phyloP scores from a whole-genome alignment of 2,888 invertebrate genomes.

The Dolomedes plantarius region DNA sequence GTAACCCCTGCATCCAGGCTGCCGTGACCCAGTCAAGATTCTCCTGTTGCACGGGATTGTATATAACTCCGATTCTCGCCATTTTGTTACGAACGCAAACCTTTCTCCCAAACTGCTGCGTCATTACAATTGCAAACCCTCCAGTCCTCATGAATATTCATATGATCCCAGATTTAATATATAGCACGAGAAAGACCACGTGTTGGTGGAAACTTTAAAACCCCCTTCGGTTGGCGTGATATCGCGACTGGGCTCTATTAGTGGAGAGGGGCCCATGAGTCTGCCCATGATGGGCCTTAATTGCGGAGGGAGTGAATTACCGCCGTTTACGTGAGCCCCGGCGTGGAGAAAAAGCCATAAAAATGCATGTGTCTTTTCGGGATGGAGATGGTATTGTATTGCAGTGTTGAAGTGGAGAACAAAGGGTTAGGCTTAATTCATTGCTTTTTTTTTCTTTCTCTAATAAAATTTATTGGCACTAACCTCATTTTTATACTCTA shows the following conservation, averaged over 20 bases:
- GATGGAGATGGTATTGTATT: background rate
- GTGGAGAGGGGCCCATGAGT: background rate
- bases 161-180: slow-evolving; percentile 47
- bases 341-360: background rate
- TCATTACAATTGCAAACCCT: slow-evolving; percentile 70
- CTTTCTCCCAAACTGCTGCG: slow-evolving; percentile 50
- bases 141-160: slow-evolving; percentile 65
- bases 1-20: slow-evolving; percentile 9
- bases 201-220: slow-evolving; percentile 62
- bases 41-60: slow-evolving; percentile 67
- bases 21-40: slow-evolving; percentile 64
- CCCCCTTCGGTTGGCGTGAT: slow-evolving; percentile 51
- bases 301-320: slow-evolving; percentile 32
- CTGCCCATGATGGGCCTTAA: slow-evolving; percentile 24
- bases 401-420: background rate
- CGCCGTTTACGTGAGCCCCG: background rate
- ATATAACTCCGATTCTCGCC: slow-evolving; percentile 52
- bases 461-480: too few species aligned
- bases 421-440: too few species aligned
- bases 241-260: slow-evolving; percentile 56
- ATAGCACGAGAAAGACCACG: slow-evolving; percentile 67
- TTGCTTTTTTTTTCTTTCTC: too few species aligned
- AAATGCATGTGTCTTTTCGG: background rate
- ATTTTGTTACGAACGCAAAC: slow-evolving; percentile 56
- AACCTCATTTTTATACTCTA: too few species aligned